Conservation (phyloP, 1,140 invertebrate genomes). For the Riptortus pedestris region DNA sequence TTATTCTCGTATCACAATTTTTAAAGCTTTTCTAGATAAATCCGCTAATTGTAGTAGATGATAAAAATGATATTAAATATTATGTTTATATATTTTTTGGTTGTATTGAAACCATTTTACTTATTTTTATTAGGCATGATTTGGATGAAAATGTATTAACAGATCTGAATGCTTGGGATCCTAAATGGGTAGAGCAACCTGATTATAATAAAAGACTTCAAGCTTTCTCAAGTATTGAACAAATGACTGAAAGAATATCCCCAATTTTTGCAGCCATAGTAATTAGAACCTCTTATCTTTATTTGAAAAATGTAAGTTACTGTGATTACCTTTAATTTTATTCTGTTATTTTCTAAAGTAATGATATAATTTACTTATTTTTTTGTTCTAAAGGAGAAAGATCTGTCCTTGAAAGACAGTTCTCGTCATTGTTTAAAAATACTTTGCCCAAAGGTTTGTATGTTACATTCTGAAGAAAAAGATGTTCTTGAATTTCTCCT, state of each 20-base stretch:
- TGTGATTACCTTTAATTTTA: neutral
- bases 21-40: no score
- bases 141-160: slow-evolving; percentile 30
- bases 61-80: no score
- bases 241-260: slow-evolving; percentile 44
- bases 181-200: slow-evolving; percentile 78
- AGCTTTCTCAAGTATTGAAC: slow-evolving; percentile 54
- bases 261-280: slow-evolving; percentile 58
- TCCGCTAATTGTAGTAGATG: no score
- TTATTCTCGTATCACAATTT: no score
- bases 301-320: slow-evolving; percentile 48
- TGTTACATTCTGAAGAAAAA: slow-evolving; percentile 25
- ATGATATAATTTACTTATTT: neutral
- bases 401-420: slow-evolving; percentile 70
- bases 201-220: slow-evolving; percentile 73
- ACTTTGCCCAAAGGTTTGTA: slow-evolving; percentile 48
- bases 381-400: slow-evolving; percentile 47
- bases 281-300: slow-evolving; percentile 72
- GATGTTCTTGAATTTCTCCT: slow-evolving; percentile 47
- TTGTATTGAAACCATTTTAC: no score
- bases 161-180: slow-evolving; percentile 73
- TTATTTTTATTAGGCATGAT: neutral
- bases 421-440: slow-evolving; percentile 61
- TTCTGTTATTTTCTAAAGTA: no score
- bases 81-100: no score